Conservation (phyloP, 2,888 invertebrate species). For the Tryphoninae sp. region DNA sequence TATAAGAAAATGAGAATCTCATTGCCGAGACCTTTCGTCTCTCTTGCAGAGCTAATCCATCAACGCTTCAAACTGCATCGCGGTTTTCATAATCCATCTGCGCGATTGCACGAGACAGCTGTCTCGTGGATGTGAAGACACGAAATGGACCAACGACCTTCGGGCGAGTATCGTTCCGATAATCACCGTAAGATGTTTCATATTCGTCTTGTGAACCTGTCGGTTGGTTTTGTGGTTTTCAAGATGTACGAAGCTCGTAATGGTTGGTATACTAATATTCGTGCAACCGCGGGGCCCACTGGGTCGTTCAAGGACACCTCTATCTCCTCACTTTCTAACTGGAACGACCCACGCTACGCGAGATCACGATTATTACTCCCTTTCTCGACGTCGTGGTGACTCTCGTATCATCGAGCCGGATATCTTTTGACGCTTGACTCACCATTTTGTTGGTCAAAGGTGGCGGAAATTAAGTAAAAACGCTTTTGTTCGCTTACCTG, state of each 20-base stretch:
- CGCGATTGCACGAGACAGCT: slow-evolving; percentile 46
- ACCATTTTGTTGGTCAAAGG: slow-evolving; percentile 18
- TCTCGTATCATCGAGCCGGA: slow-evolving; percentile 40
- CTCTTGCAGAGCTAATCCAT: slow-evolving; percentile 34
- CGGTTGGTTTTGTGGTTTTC: slow-evolving; percentile 75
- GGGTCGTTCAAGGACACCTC: slow-evolving; percentile 75
- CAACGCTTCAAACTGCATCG: slow-evolving; percentile 62
- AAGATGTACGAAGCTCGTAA: slow-evolving; percentile 38
- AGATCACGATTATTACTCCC: slow-evolving; percentile 46
- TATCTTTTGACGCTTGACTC: slow-evolving; percentile 30
- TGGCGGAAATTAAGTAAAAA: slow-evolving; percentile 17
- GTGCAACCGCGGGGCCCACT: slow-evolving; percentile 55
- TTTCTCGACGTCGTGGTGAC: slow-evolving; percentile 5
- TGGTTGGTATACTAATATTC: slow-evolving; percentile 57
- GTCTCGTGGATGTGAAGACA: slow-evolving; percentile 17
- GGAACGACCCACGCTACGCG: slow-evolving; percentile 59
- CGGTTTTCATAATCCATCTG: slow-evolving; percentile 76
- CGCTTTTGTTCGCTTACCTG: slow-evolving; percentile 70
- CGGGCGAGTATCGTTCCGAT: slow-evolving; percentile 72
- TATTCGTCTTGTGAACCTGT: slow-evolving; percentile 62
- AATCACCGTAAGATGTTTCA: slow-evolving; percentile 74
- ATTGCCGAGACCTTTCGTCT: slow-evolving; percentile 26
- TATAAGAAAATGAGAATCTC: slow-evolving; percentile 20
- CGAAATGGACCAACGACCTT: slow-evolving; percentile 70
- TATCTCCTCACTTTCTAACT: slow-evolving; percentile 63